Percentiles rank a stretch among this genome's conserved stretches.
phyloP scores from a whole-genome alignment of 2,113 vertebrate species.

The Cololabis saira region DNA sequence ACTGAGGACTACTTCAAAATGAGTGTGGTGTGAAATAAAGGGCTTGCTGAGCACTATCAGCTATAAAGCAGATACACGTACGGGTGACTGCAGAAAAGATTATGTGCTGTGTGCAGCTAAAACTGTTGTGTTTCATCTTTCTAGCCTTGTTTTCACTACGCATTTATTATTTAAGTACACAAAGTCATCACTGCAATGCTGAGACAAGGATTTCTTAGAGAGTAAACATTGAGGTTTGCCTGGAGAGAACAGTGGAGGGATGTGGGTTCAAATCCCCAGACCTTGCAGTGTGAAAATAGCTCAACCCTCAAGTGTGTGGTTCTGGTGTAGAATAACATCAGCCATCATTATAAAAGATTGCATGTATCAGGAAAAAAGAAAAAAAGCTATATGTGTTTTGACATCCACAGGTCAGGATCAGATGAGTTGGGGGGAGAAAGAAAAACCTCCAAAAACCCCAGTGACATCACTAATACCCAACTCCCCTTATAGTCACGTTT shows the following conservation, averaged over 20 bases:
- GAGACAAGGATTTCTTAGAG: constrained; percentile 76
- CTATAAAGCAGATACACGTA: constrained; percentile 2
- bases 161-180: constrained; percentile 72
- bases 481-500: constrained; percentile 50
- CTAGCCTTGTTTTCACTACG: constrained; percentile 56
- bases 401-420: constrained; percentile 67
- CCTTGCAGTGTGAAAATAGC: constrained; percentile 82
- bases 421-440: constrained; percentile 51
- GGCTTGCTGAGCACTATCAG: constrained; percentile 36
- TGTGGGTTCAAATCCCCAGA: constrained; percentile 77
- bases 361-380: constrained; percentile 61
- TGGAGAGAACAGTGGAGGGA: constrained; percentile 74
- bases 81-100: no score
- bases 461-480: constrained; percentile 75
- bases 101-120: background rate
- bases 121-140: constrained; percentile 23
- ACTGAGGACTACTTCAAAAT: constrained; percentile 47
- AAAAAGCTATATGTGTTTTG: constrained; percentile 56
- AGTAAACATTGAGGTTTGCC: constrained; percentile 72
- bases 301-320: constrained; percentile 73
- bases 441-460: constrained; percentile 67
- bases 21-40: constrained; percentile 29
- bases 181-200: constrained; percentile 63
- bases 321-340: constrained; percentile 72
- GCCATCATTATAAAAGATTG: constrained; percentile 69